Conservation (phyloP, 37 sponge, comb jelly and placozoan species). For the Bolinopsis microptera region DNA sequence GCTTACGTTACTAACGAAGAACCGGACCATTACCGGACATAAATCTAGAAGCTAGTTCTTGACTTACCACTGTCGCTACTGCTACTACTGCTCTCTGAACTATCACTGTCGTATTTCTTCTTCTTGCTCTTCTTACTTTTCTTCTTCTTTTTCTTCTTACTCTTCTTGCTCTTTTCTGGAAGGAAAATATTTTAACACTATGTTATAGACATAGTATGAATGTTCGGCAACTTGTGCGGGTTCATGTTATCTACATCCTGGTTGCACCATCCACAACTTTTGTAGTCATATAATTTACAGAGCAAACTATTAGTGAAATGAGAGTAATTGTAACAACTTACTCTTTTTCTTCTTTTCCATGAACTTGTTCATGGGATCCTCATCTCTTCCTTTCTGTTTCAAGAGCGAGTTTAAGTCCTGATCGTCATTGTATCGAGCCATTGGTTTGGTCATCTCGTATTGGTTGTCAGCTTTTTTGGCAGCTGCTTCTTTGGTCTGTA, state of each 20-base stretch:
- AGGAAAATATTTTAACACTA: neutral
- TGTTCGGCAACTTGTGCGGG: too few relatives aligned
- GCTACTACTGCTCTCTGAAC: slow-evolving; percentile 39
- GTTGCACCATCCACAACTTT: too few relatives aligned
- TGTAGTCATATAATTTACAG: too few relatives aligned
- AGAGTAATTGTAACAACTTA: neutral
- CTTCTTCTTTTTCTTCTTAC: slow-evolving; percentile 57
- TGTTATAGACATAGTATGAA: too few relatives aligned
- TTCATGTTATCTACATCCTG: too few relatives aligned
- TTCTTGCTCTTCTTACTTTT: slow-evolving; percentile 44
- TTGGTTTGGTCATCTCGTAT: slow-evolving; percentile 92
- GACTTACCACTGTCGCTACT: slow-evolving; percentile 22
- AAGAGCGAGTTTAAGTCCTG: slow-evolving; percentile 82
- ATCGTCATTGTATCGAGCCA: slow-evolving; percentile 91
- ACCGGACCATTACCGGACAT: too few relatives aligned
- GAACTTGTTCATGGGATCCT: slow-evolving; percentile 88
- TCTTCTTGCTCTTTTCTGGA: slow-evolving; percentile 32
- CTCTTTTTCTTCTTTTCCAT: slow-evolving; percentile 77
- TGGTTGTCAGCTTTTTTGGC: slow-evolving; percentile 76
- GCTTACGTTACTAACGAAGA: too few relatives aligned
- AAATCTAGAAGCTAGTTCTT: too few relatives aligned
- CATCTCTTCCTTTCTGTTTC: slow-evolving; percentile 76
- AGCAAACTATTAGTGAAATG: too few relatives aligned
- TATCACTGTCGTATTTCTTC: slow-evolving; percentile 40
- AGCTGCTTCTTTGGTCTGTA: slow-evolving; percentile 70